Percentiles rank a stretch among this genome's conserved stretches.
Conservation (phyloP, 1,140 invertebrate genomes). For the Trigoniulus corallinus region DNA sequence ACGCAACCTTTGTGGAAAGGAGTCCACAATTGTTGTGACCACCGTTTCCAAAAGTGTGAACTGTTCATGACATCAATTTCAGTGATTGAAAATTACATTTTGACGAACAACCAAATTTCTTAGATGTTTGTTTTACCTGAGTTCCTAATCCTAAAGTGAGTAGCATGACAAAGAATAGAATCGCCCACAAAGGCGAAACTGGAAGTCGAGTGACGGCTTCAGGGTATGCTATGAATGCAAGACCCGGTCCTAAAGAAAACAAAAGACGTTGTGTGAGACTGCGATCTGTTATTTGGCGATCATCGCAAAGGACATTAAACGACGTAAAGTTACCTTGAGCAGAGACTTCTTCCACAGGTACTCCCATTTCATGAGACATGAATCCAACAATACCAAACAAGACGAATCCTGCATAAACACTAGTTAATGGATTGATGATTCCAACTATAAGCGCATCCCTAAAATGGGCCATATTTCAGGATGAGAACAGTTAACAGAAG, state of each 20-base stretch:
- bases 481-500: too few species aligned
- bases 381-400: slow-evolving; percentile 27
- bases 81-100: not conserved
- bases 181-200: slow-evolving; percentile 26
- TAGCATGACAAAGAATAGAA: slow-evolving; percentile 46
- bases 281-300: slow-evolving; percentile 2
- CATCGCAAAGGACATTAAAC: too few species aligned
- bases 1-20: slow-evolving; percentile 16
- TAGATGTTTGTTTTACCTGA: slow-evolving; percentile 32
- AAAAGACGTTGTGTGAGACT: too few species aligned
- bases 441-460: slow-evolving; percentile 24
- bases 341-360: slow-evolving; percentile 19
- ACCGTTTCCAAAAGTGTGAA: slow-evolving; percentile 25
- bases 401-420: slow-evolving; percentile 25
- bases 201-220: slow-evolving; percentile 24
- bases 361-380: slow-evolving; percentile 26
- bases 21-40: slow-evolving; percentile 19
- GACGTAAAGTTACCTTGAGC: too few species aligned
- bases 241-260: slow-evolving; percentile 15
- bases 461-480: slow-evolving; percentile 3
- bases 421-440: slow-evolving; percentile 23
- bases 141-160: slow-evolving; percentile 18
- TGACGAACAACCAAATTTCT: slow-evolving; percentile 23
- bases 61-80: slow-evolving; percentile 13
- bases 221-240: slow-evolving; percentile 27